Conservation (phyloP, 1,140 invertebrate species). For the Amphibalanus amphitrite region DNA sequence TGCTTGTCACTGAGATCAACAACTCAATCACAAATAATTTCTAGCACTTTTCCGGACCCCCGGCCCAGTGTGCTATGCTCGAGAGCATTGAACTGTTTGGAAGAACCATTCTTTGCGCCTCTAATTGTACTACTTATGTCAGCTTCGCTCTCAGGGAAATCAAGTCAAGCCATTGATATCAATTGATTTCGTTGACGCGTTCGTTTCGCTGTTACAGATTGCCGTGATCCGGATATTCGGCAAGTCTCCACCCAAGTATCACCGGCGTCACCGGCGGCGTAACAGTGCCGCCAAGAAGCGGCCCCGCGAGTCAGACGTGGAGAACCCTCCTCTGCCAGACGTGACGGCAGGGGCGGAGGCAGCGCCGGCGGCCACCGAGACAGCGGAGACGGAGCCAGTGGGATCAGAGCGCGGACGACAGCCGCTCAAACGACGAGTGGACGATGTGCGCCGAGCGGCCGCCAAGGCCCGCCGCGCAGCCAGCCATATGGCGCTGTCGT, state of each 20-base stretch:
- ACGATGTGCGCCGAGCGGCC: constrained; percentile 18
- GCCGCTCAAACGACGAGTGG: constrained; percentile 18
- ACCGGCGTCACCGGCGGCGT: background rate
- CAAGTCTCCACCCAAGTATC: constrained; percentile 9
- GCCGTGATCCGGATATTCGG: constrained; percentile 18
- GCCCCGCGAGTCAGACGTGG: background rate
- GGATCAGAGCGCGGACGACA: background rate
- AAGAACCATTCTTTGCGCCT: too few species aligned
- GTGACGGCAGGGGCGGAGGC: background rate
- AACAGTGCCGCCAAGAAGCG: background rate
- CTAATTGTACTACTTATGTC: too few species aligned
- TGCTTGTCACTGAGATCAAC: too few species aligned
- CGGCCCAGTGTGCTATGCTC: too few species aligned
- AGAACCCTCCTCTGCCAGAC: background rate
- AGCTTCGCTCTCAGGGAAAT: too few species aligned
- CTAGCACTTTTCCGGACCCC: too few species aligned
- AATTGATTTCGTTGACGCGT: too few species aligned
- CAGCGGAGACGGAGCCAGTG: background rate
- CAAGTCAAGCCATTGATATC: too few species aligned
- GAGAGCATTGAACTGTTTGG: too few species aligned
- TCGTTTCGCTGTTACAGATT: too few species aligned
- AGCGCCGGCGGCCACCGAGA: too few species aligned
- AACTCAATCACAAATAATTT: too few species aligned
- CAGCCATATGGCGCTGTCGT: background rate
- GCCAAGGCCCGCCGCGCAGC: constrained; percentile 19